Percentiles rank a stretch among this genome's conserved stretches.
phyloP scores from a whole-genome alignment of 2,113 vertebrate species.

The Elephantulus edwardii region DNA sequence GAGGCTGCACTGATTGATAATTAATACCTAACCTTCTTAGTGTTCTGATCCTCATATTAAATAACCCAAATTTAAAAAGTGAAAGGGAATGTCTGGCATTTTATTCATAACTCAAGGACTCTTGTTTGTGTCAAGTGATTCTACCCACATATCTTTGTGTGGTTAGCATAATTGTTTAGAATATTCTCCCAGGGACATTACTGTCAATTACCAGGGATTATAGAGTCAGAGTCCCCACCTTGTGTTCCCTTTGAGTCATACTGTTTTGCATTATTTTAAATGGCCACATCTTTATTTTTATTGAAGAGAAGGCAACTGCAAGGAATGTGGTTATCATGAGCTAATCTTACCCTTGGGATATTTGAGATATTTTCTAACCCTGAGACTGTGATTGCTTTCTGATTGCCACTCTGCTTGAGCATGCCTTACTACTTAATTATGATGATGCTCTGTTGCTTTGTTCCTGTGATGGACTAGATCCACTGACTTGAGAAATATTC shows the following conservation, averaged over 20 bases:
- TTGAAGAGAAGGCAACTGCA: conserved; percentile 70
- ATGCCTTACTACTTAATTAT: conserved; percentile 80
- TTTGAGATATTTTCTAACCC: conserved; percentile 76
- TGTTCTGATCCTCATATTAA: neutral
- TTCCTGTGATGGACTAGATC: neutral
- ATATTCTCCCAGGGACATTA: conserved; percentile 34
- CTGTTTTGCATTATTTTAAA: conserved; percentile 69
- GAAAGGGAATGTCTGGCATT: neutral
- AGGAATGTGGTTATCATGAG: conserved; percentile 75
- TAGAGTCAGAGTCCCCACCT: conserved; percentile 48
- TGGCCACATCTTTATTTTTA: conserved; percentile 77
- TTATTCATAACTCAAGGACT: neutral
- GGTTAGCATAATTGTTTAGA: conserved; percentile 36
- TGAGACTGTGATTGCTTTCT: conserved; percentile 76
- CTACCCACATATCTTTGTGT: conserved; percentile 23
- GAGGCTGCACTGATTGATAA: neutral
- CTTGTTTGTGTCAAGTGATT: neutral
- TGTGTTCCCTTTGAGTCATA: conserved; percentile 65
- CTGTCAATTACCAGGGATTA: conserved; percentile 55
- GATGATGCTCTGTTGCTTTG: conserved; percentile 35
- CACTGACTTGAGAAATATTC: neutral
- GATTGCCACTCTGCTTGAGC: conserved; percentile 73
- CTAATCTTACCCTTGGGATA: conserved; percentile 76
- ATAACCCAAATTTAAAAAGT: conserved; percentile 8
- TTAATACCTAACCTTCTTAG: neutral